Percentiles rank a stretch among this genome's conserved stretches.
These are phyloP conservation scores for Patagioenas fasciata DNA, from an alignment of 2,113 vertebrate genomes.

Conservation along the genomic window DNA sequence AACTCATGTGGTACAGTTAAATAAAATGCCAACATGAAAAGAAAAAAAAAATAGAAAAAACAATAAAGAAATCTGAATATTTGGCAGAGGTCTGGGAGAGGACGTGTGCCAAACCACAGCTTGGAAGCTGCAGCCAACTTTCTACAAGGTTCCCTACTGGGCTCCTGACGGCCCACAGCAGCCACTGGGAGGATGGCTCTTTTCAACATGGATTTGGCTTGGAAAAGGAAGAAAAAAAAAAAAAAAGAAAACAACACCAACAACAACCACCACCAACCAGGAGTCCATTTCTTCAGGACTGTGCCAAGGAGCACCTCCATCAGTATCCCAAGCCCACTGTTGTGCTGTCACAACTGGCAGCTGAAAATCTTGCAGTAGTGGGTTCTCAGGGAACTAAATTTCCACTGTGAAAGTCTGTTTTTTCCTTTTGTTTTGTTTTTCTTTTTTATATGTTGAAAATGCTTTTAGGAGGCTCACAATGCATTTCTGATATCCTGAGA, in stretches of 20 bases:
- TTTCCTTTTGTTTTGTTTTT: rapidly evolving
- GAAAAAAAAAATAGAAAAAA: not conserved
- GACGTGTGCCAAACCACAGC: conserved; percentile 75
- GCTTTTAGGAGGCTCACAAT: not conserved
- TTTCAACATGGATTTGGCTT: conserved; percentile 54
- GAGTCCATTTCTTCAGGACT: not conserved
- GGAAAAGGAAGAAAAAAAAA: not conserved
- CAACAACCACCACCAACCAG: not conserved
- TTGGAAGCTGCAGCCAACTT: conserved; percentile 64
- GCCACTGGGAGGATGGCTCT: conserved; percentile 44
- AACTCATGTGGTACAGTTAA: conserved; percentile 36
- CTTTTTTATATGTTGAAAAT: not conserved
- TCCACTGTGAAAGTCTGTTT: not conserved
- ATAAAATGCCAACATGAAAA: conserved; percentile 70
- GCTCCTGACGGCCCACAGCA: not conserved
- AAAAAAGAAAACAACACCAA: too few relatives aligned
- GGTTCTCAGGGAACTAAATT: not conserved
- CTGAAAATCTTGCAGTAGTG: not conserved
- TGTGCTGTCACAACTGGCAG: not conserved
- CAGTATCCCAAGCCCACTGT: not conserved
- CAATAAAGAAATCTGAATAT: conserved; percentile 34
- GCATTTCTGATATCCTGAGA: not conserved
- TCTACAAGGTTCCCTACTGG: conserved; percentile 50
- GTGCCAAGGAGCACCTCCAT: not conserved
- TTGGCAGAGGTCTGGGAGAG: conserved; percentile 64